Evolutionary conservation across 2,797 vertebrate species (phyloP).

Genomic region (Tamandua tetradactyla): DNA sequence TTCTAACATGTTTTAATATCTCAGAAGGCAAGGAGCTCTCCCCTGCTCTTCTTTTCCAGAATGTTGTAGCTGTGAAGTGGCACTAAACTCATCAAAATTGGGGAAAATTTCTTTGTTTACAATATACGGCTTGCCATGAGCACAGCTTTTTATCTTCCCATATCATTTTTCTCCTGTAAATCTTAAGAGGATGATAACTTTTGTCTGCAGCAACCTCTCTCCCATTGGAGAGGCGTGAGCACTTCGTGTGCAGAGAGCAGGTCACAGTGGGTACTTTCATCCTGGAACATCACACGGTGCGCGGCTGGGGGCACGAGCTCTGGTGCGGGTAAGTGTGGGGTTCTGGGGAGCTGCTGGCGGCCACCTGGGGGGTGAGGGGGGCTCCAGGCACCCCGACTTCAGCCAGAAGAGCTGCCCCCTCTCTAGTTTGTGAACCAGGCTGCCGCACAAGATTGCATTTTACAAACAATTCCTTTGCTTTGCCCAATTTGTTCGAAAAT

Average conservation of each 20-base stretch:
- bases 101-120: neutral
- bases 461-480: neutral
- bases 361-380: neutral
- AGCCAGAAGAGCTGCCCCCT: too few relatives aligned
- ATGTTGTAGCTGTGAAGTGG: neutral
- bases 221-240: accelerated
- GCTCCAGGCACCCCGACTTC: neutral
- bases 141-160: accelerated
- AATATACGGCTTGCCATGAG: neutral
- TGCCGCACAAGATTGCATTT: neutral
- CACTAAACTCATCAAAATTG: neutral
- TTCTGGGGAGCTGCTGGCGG: neutral
- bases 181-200: neutral
- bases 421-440: neutral
- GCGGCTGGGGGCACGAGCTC: accelerated
- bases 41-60: neutral
- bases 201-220: neutral
- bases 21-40: accelerated
- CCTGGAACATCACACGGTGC: accelerated
- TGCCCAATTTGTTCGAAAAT: neutral
- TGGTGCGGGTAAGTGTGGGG: accelerated
- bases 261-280: accelerated
- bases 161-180: neutral
- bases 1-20: neutral
- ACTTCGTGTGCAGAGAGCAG: accelerated